Evolutionary conservation across 2,113 vertebrate species (phyloP).

Genomic region (Calonectris borealis): DNA sequence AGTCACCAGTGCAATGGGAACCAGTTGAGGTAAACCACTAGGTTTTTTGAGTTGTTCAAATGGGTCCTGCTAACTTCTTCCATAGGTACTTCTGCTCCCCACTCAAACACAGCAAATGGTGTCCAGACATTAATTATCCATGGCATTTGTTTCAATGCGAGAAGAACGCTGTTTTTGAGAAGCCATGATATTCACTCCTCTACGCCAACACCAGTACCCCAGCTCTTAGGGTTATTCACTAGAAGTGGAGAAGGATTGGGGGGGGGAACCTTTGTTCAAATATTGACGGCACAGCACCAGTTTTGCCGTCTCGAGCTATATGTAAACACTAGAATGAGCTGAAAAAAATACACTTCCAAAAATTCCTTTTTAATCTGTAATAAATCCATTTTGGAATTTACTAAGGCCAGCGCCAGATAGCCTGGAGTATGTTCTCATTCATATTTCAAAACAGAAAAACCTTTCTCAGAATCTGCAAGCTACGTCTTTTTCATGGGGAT

Average conservation of each 20-base stretch:
- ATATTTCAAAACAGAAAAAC: conserved; percentile 50
- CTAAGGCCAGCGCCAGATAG: background rate
- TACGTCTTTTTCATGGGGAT: conserved; percentile 3
- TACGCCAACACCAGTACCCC: rapidly evolving
- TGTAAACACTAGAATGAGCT: background rate
- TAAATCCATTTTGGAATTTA: conserved; percentile 40
- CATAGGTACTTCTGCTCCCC: background rate
- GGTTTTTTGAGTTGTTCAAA: background rate
- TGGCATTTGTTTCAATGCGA: background rate
- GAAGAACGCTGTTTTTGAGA: background rate
- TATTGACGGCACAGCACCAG: background rate
- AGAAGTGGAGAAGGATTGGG: background rate
- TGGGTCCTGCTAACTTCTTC: background rate
- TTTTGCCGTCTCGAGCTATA: background rate
- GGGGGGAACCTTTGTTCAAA: background rate
- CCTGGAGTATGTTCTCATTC: conserved; percentile 8
- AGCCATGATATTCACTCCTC: background rate
- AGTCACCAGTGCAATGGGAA: rapidly evolving
- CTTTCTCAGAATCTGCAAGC: conserved; percentile 49
- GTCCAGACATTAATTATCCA: background rate
- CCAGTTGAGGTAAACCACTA: background rate
- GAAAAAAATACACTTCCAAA: background rate
- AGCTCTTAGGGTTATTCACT: background rate
- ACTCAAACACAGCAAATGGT: background rate
- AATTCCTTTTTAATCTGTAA: conserved; percentile 51